Percentiles rank a stretch among this genome's conserved stretches.
Evolutionary conservation across 2,113 vertebrate species (phyloP).

Genomic region (Lutjanus erythropterus): DNA sequence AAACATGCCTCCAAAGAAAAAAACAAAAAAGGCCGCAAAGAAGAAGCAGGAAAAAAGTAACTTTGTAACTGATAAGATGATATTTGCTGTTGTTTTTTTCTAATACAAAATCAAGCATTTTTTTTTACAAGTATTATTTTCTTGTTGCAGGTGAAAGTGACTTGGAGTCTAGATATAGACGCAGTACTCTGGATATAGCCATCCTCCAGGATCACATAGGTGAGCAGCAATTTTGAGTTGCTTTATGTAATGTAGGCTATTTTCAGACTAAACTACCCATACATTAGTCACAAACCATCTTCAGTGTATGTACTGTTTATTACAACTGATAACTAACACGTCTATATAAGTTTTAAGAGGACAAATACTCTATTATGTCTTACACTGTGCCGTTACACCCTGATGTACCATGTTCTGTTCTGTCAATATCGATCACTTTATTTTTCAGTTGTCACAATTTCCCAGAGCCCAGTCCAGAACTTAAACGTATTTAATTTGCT

Average conservation of each 20-base stretch:
- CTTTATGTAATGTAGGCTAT: not conserved
- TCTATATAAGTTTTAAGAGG: not conserved
- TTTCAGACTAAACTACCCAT: not conserved
- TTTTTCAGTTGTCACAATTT: not conserved
- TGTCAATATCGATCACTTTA: not conserved
- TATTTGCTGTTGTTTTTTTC: no score
- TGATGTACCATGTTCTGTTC: not conserved
- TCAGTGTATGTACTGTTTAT: not conserved
- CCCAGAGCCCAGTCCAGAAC: not conserved
- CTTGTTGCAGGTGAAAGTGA: conserved; percentile 70
- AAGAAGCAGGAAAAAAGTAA: conserved; percentile 68
- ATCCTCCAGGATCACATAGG: conserved; percentile 81
- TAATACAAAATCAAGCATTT: not conserved
- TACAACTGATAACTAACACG: not conserved
- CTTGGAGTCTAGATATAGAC: conserved; percentile 71
- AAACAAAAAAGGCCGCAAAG: conserved; percentile 64
- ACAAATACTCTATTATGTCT: not conserved
- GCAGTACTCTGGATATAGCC: conserved; percentile 77
- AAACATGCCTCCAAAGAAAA: conserved; percentile 82
- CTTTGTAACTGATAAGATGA: not conserved
- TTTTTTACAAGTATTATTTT: conserved; percentile 3
- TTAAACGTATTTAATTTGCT: not conserved
- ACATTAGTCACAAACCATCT: not conserved
- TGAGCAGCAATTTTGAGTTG: conserved; percentile 63
- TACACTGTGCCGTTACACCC: not conserved